phyloP scores from a whole-genome alignment of 2,797 vertebrate species.

The Euphonia xanthogaster region DNA sequence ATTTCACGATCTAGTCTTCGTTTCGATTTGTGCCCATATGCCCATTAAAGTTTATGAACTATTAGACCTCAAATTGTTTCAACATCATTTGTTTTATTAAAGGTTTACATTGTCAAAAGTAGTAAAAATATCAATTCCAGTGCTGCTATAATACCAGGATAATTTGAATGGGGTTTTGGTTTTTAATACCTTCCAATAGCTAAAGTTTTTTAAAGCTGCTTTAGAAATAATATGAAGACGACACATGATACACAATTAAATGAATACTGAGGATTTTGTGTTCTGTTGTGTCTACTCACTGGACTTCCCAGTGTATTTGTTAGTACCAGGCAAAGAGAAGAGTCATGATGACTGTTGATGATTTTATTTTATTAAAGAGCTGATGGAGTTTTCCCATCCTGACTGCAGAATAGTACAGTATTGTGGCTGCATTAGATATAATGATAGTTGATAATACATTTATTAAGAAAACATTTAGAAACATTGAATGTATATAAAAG shows the following conservation, averaged over 20 bases:
- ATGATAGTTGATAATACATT: conserved; percentile 67
- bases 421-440: conserved; percentile 68
- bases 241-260: conserved; percentile 58
- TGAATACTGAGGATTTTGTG: conserved; percentile 67
- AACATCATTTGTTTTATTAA: conserved; percentile 75
- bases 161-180: conserved; percentile 66
- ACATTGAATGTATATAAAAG: conserved; percentile 75
- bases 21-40: conserved; percentile 32
- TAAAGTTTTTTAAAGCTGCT: conserved; percentile 74
- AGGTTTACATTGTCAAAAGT: conserved; percentile 78
- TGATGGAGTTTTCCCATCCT: conserved; percentile 33
- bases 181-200: conserved; percentile 61
- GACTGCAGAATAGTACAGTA: conserved; percentile 69
- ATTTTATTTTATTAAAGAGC: conserved; percentile 64
- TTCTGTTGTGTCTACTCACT: conserved; percentile 65
- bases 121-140: conserved; percentile 61
- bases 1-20: conserved; percentile 47
- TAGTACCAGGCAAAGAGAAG: conserved; percentile 47
- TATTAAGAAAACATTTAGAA: conserved; percentile 72
- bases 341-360: conserved; percentile 47
- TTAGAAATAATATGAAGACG: conserved; percentile 74
- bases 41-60: conserved; percentile 47
- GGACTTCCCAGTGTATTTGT: conserved; percentile 64
- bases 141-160: conserved; percentile 79
- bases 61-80: conserved; percentile 72